Percentiles rank a stretch among this genome's conserved stretches.
phyloP scores from a whole-genome alignment of 2,888 invertebrate species.

The Helleia helle region DNA sequence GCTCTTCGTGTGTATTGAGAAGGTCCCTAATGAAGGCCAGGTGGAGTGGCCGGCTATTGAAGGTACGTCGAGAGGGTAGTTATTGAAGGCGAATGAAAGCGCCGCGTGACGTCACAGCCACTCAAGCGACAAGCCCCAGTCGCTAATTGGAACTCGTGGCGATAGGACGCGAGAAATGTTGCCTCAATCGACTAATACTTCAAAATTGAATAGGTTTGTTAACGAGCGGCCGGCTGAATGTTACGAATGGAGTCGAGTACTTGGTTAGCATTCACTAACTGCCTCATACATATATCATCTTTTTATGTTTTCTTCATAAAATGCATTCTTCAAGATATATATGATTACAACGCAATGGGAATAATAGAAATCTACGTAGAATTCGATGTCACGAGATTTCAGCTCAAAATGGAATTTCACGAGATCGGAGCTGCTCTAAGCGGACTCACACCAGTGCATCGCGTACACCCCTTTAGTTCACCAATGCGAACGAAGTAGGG shows the following conservation, averaged over 20 bases:
- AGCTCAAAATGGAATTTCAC: conserved; percentile 39
- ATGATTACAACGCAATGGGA: conserved; percentile 19
- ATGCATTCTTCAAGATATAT: conserved; percentile 22
- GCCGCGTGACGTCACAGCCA: conserved; percentile 64
- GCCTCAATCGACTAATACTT: conserved; percentile 70
- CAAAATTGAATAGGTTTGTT: conserved; percentile 68
- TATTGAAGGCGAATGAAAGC: conserved; percentile 69
- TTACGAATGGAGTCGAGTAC: conserved; percentile 49
- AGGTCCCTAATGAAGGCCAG: conserved; percentile 68
- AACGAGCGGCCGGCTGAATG: conserved; percentile 65
- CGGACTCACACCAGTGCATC: conserved; percentile 48
- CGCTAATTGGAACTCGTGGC: conserved; percentile 70
- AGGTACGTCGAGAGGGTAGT: conserved; percentile 69
- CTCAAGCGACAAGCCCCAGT: conserved; percentile 64
- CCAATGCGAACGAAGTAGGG: conserved; percentile 70
- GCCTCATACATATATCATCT: conserved; percentile 28
- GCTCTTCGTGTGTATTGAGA: conserved; percentile 48
- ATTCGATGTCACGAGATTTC: conserved; percentile 28
- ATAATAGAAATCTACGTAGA: conserved; percentile 21
- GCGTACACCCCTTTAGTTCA: conserved; percentile 67
- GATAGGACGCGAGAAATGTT: conserved; percentile 66
- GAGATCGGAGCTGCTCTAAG: conserved; percentile 34
- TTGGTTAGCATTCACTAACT: conserved; percentile 42
- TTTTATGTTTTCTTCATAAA: conserved; percentile 27
- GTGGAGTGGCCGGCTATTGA: conserved; percentile 67